Evolutionary conservation across 2,797 vertebrate genomes (phyloP).

Genomic region (Hyperoplus immaculatus): DNA sequence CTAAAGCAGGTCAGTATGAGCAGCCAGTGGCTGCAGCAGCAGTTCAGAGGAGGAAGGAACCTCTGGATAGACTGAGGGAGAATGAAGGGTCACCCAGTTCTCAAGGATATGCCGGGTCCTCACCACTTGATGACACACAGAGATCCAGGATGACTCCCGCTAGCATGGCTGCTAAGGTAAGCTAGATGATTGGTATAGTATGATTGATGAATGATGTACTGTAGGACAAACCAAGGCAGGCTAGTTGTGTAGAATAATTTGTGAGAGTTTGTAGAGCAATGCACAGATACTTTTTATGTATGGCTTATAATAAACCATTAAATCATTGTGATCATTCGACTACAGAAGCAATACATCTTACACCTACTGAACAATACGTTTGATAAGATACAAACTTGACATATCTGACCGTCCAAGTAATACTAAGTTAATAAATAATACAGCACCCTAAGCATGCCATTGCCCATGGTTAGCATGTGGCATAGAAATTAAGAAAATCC

Average conservation of each 20-base stretch:
- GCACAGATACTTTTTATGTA: not conserved
- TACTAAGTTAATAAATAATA: not conserved
- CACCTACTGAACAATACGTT: not conserved
- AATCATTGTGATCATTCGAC: not conserved
- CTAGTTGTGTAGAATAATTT: not conserved
- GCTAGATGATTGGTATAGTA: not conserved
- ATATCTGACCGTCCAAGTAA: not conserved
- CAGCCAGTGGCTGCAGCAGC: constrained; percentile 82
- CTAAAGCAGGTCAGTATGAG: constrained; percentile 93
- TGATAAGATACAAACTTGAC: not conserved
- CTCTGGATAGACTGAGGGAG: constrained; percentile 91
- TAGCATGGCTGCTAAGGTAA: constrained; percentile 93
- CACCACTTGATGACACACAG: constrained; percentile 85
- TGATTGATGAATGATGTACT: not conserved
- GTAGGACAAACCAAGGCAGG: not conserved
- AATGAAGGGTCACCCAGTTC: constrained; percentile 84
- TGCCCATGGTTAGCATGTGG: not conserved
- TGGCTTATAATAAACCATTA: not conserved
- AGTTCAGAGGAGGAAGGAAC: constrained; percentile 94
- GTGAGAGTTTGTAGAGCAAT: not conserved
- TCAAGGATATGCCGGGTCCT: constrained; percentile 76
- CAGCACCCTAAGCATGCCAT: not conserved
- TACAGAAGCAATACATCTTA: not conserved
- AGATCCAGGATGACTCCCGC: constrained; percentile 90
- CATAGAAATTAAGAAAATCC: not conserved